Evolutionary conservation across 2,113 vertebrate genomes (phyloP).

Genomic region (Chionomys nivalis): DNA sequence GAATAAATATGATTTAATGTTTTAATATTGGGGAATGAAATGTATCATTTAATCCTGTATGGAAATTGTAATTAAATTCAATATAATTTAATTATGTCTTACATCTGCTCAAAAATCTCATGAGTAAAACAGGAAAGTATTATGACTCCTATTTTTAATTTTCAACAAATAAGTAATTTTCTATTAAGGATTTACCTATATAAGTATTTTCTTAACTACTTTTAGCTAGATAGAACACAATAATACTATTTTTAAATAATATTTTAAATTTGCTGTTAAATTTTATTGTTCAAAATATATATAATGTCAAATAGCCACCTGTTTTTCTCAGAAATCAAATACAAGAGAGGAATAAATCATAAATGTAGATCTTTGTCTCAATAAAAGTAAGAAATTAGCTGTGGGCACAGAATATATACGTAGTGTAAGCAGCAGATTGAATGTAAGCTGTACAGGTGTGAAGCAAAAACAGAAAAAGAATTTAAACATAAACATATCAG

Average conservation of each 20-base stretch:
- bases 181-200: not conserved
- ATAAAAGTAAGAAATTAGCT: not conserved
- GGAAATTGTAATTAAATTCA: conserved; percentile 33
- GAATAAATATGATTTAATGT: conserved; percentile 1
- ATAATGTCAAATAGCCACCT: not conserved
- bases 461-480: not conserved
- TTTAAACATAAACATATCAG: not conserved
- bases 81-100: conserved; percentile 1
- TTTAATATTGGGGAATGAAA: conserved; percentile 48
- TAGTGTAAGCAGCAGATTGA: not conserved
- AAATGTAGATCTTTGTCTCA: not conserved
- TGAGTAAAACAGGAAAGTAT: not conserved
- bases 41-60: conserved; percentile 5
- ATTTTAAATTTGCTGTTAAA: conserved; percentile 23
- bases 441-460: not conserved
- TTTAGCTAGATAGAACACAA: not conserved
- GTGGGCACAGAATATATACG: not conserved
- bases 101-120: not conserved
- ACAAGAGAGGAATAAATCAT: not conserved
- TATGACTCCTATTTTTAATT: not conserved
- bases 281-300: not conserved
- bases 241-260: not conserved
- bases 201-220: not conserved
- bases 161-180: conserved; percentile 9
- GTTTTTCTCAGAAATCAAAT: not conserved